A percentile compares a stretch with the other conserved stretches of the same genome.
Conservation (phyloP, 2,113 vertebrate genomes). For the Ammodytes marinus region DNA sequence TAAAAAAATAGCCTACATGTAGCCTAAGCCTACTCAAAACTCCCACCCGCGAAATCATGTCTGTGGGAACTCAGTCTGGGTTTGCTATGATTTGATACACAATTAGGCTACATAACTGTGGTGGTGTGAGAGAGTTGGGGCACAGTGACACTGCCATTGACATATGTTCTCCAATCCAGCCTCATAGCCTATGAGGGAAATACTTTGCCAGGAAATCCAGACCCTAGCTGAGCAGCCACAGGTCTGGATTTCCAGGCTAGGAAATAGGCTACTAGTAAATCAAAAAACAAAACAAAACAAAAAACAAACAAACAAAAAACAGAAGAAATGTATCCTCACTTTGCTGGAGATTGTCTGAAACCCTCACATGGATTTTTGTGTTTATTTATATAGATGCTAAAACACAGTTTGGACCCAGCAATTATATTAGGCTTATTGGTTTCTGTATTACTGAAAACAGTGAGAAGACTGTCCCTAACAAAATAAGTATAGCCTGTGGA, state of each 20-base stretch:
- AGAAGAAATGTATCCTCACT: not conserved
- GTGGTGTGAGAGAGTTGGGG: slow-evolving; percentile 51
- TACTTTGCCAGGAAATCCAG: too few species aligned
- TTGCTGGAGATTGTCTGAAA: slow-evolving; percentile 4
- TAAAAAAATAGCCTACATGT: slow-evolving; percentile 36
- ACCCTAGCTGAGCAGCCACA: too few species aligned
- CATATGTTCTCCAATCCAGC: slow-evolving; percentile 30
- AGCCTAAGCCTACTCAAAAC: slow-evolving; percentile 33
- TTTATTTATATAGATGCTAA: too few species aligned
- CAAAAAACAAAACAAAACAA: not conserved
- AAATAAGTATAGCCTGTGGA: not conserved
- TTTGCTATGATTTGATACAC: slow-evolving; percentile 51
- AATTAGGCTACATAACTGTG: slow-evolving; percentile 43
- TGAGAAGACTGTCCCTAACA: not conserved
- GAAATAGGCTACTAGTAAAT: slow-evolving; percentile 6
- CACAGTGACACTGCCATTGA: slow-evolving; percentile 50
- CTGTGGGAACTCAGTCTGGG: slow-evolving; percentile 48
- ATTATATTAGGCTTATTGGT: not conserved
- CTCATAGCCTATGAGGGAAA: slow-evolving; percentile 7
- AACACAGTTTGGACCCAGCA: slow-evolving; percentile 8
- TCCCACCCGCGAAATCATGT: slow-evolving; percentile 47
- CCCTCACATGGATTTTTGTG: not conserved
- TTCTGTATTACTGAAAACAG: not conserved
- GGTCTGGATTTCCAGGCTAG: too few species aligned
- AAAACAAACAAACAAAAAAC: too few species aligned